Base-by-base conservation (phyloP, 2,113 vertebrate genomes). In the Myodes glareolus region DNA sequence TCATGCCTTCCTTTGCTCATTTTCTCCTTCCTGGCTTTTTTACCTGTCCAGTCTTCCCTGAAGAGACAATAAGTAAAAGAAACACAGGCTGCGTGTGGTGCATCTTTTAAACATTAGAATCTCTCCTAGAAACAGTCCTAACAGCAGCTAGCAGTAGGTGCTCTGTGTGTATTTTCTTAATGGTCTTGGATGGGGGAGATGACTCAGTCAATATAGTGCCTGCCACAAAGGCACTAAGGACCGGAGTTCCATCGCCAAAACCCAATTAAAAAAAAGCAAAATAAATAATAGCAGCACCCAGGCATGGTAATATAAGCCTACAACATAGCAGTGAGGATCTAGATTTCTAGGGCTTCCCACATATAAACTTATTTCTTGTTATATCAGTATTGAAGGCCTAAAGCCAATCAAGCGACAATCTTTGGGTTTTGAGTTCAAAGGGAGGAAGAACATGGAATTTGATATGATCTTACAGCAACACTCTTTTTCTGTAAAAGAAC, bases 281-380 rank as follows among this genome's bases (percentile, higher is more conserved):
- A 19, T 55, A 82, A 63, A 84, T 7, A 63, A 29, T 23, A 55
- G 31, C 31, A 39, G 21, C 52, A 14, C 50, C 80, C 61, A 85
- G 82, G 9, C 7, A 29, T 65, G 58, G 58, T 58, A 21, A 58
- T 58, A 6, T 58, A 58, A 7, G 6, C 12, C 13, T 63, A 23
- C n/a, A 61, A 39, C 55, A 84, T 6, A 42, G 55, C 21, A 3
- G 23, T 27, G 58, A 39, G 81, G 5, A 14, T n/a, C 33, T 84
- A 31, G 36, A 85, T 95, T 95, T 65, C 12, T 52, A 75, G 76
- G 29, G 10, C 87, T 92, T 96, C 39, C 31, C 78, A 77, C 92
- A 76, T 42, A 39, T 67, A 25, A 88, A 85, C 16, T 73, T 92
- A 45, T 16, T 73, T 94, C 91, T 85, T 61, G 42, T 77, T 81